These are phyloP conservation scores for Sebastes vulpes DNA, from an alignment of 2,797 vertebrate species.

Conservation along the genomic window DNA sequence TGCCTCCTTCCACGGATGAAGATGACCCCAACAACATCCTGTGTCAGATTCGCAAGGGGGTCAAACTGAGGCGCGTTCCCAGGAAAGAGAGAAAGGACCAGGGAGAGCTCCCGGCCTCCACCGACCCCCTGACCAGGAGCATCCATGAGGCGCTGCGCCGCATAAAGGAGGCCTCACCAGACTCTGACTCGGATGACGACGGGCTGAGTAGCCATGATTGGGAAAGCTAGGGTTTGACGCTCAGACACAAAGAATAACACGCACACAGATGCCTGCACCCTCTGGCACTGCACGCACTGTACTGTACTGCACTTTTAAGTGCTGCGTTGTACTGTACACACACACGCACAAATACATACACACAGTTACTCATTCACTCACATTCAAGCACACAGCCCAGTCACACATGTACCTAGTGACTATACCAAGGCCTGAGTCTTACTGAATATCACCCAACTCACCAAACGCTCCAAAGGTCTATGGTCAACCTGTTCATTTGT, in stretches of 20 bases:
- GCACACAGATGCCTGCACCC: slow-evolving; percentile 29
- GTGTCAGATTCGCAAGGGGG: slow-evolving; percentile 96
- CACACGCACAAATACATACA: background rate
- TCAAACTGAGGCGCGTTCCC: slow-evolving; percentile 93
- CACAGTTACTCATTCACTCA: slow-evolving; percentile 9
- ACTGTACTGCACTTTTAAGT: slow-evolving; percentile 41
- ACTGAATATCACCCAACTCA: slow-evolving; percentile 42
- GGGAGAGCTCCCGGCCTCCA: slow-evolving; percentile 81
- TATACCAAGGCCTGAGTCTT: slow-evolving; percentile 29
- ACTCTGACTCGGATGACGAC: slow-evolving; percentile 97
- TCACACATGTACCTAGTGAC: slow-evolving; percentile 34
- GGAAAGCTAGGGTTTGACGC: slow-evolving; percentile 89
- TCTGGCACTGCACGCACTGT: slow-evolving; percentile 40
- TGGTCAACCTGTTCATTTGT: slow-evolving; percentile 25
- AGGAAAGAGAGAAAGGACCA: slow-evolving; percentile 83
- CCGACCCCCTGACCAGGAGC: slow-evolving; percentile 95
- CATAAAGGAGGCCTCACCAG: slow-evolving; percentile 98
- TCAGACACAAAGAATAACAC: slow-evolving; percentile 5
- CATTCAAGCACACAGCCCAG: slow-evolving; percentile 32
- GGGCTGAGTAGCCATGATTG: slow-evolving; percentile 91
- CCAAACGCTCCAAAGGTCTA: slow-evolving; percentile 44
- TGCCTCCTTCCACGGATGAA: slow-evolving; percentile 88
- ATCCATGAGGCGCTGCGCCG: slow-evolving; percentile 97
- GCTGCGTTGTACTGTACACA: slow-evolving; percentile 26
- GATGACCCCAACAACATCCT: slow-evolving; percentile 95